Evolutionary conservation across 2,797 vertebrate genomes (phyloP).

Genomic region (Toxotes lorentzi): DNA sequence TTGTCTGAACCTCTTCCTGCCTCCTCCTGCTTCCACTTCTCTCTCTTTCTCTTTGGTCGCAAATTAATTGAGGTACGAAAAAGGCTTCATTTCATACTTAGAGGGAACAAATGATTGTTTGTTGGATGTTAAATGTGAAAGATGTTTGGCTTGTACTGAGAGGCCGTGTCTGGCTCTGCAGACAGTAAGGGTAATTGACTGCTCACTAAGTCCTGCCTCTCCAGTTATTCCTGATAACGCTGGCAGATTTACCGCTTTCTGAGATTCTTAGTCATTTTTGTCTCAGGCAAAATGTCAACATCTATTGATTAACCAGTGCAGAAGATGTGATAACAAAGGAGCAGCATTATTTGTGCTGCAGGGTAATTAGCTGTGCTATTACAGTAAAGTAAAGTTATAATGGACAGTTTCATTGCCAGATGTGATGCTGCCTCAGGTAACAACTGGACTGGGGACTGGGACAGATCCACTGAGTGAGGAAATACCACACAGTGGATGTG

Average conservation of each 20-base stretch:
- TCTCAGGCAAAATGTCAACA: not conserved
- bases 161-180: not conserved
- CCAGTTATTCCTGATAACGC: not conserved
- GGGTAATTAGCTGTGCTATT: not conserved
- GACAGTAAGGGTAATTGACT: not conserved
- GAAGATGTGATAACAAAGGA: not conserved
- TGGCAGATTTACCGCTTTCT: not conserved
- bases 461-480: not conserved
- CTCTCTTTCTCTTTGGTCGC: constrained; percentile 26
- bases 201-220: not conserved
- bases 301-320: not conserved
- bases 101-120: constrained; percentile 46
- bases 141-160: constrained; percentile 28
- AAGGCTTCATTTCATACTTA: constrained; percentile 42
- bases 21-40: constrained; percentile 1
- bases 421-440: not conserved
- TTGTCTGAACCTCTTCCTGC: constrained; percentile 30
- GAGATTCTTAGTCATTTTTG: not conserved
- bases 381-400: not conserved
- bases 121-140: constrained; percentile 26
- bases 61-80: constrained; percentile 46
- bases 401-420: not conserved
- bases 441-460: not conserved
- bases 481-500: not conserved
- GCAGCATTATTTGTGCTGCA: not conserved